Evolutionary conservation across 2,113 vertebrate species (phyloP), one percentile per base, ranked within the genome.

Genomic region (Morphnarchus princeps): DNA sequence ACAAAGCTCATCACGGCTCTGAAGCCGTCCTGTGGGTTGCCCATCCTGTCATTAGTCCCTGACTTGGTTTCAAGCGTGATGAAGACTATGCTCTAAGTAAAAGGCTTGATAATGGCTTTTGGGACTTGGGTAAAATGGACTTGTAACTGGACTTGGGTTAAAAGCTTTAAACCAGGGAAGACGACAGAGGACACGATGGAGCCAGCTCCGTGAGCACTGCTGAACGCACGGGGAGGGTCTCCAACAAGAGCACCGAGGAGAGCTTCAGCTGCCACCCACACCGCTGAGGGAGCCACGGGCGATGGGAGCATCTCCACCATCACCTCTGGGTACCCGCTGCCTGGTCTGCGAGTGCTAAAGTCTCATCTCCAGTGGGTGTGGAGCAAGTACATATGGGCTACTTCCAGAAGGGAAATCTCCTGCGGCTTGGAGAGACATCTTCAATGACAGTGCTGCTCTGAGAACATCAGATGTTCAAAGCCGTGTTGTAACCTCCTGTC

Each of bases 281-380:
- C 26, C 0, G 1, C 66, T 10, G 32, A 22, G 4, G 28, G 58
- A 34, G 26, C 89, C 8, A 1, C 3, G 31, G 17, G 55, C 3
- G 1, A 55, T 0, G 4, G 1, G 25, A 63, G 70, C 42, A 34
- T 14, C 76, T 36, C 67, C 3, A 11, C 9, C 0, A 6, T 16
- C 40, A 9, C n/a, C 34, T 18, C 61, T 21, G 10, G 28, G 40
- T 28, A 34, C 36, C 45, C 20, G 7, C 0, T 40, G 36, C 36
- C 67, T 34, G 19, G 16, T 32, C 62, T 32, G 11, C 6, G 16
- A 25, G 72, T 0, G 19, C 38, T 34, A 3, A 43, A 50, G 42
- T 31, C 28, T 7, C 61, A 26, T n/a, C 54, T 36, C 55, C 49
- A 7, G 31, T 2, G 38, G 26, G 26, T 11, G 24, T 6, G 16